Conservation (phyloP, 37 sponge, comb jelly and placozoan genomes). For the Beroe forskalii region DNA sequence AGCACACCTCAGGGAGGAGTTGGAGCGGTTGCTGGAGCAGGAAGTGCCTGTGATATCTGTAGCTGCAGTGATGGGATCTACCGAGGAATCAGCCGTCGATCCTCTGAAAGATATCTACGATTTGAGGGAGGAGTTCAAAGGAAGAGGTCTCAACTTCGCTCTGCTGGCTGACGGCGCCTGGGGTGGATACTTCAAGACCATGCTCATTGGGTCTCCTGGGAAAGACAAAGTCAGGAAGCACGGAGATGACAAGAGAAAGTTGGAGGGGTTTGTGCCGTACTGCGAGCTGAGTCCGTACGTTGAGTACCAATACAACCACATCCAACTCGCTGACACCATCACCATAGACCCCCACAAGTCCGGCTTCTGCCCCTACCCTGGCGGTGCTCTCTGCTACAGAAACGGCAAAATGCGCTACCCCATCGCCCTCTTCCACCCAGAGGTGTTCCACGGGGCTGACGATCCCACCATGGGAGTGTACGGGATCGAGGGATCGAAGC, state of each 20-base stretch:
- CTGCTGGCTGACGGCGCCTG: conserved; percentile 64
- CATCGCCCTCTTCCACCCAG: background rate
- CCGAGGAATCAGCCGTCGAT: conserved; percentile 1
- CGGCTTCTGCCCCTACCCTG: conserved; percentile 64
- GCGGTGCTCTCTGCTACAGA: conserved; percentile 61
- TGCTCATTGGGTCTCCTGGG: background rate
- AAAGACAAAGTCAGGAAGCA: background rate
- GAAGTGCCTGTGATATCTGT: conserved; percentile 42
- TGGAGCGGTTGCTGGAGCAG: background rate
- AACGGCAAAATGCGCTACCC: conserved; percentile 21
- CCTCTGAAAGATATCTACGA: background rate
- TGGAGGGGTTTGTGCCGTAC: conserved; percentile 39
- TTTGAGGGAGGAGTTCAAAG: conserved; percentile 25
- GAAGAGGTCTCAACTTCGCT: conserved; percentile 36
- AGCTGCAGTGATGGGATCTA: conserved; percentile 38
- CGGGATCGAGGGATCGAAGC: conserved; percentile 66
- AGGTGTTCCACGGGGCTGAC: conserved; percentile 30
- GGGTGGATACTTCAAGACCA: conserved; percentile 65
- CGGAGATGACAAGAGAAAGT: background rate
- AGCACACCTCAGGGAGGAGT: background rate
- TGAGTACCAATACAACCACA: background rate
- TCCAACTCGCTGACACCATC: conserved; percentile 60
- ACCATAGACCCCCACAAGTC: conserved; percentile 66
- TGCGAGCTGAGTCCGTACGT: conserved; percentile 47
- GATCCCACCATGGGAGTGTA: conserved; percentile 63